Evolutionary conservation across 2,888 invertebrate species (phyloP).

Genomic region (Beris morrisii): DNA sequence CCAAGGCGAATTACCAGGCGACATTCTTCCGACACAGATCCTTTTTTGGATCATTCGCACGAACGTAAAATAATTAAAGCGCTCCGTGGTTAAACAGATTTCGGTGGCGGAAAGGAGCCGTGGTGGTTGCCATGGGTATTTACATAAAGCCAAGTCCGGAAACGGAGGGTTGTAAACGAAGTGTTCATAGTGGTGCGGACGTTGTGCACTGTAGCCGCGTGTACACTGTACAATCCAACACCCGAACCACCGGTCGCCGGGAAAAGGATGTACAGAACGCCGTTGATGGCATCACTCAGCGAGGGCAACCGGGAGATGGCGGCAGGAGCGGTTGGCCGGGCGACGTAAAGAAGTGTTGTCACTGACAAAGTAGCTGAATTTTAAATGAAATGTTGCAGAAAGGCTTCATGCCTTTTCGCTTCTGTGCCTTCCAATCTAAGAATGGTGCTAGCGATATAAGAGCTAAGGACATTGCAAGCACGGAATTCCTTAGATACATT

Average conservation of each 20-base stretch:
- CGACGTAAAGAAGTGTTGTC: constrained; percentile 30
- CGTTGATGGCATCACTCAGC: constrained; percentile 26
- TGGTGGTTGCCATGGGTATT: constrained; percentile 19
- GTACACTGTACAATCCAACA: too few species aligned
- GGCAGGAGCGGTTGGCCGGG: constrained; percentile 8
- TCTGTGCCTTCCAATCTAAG: constrained; percentile 30
- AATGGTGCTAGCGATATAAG: constrained; percentile 34
- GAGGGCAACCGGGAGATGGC: background rate
- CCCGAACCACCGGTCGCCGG: too few species aligned
- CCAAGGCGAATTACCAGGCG: constrained; percentile 6
- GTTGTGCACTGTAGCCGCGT: too few species aligned
- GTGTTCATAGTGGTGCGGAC: too few species aligned
- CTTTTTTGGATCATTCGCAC: constrained; percentile 26
- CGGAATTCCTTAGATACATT: constrained; percentile 23
- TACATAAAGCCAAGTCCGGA: constrained; percentile 26
- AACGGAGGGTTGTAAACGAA: constrained; percentile 13
- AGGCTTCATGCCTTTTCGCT: constrained; percentile 34
- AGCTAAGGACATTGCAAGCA: constrained; percentile 23
- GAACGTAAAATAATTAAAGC: constrained; percentile 31
- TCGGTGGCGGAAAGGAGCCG: constrained; percentile 17
- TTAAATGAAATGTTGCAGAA: constrained; percentile 35
- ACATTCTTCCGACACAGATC: constrained; percentile 27
- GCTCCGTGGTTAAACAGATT: constrained; percentile 29
- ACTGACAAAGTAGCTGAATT: constrained; percentile 38
- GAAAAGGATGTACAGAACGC: background rate